Base-by-base conservation (phyloP, 2,113 vertebrate species). In the Corydoras sp. region DNA sequence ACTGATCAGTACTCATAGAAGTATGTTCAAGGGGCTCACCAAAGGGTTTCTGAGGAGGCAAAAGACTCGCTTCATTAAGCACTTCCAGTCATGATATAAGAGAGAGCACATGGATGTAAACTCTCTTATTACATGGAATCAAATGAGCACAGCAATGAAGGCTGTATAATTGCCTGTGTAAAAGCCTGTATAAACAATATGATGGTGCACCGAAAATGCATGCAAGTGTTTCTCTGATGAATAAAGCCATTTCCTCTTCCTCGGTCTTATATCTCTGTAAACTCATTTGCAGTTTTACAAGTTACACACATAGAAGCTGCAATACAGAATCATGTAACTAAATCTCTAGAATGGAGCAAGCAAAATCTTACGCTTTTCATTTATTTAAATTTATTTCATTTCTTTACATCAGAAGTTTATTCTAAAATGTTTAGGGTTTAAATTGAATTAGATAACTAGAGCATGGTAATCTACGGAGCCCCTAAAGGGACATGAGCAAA, bases 141-240 rank as follows among this genome's bases (percentile, higher is more conserved):
- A 66, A 62, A 14, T 43, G n/a, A n/a, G 24, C 29, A 11, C 15
- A 3, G 7, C 13, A 72, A 18, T 51, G 15, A 5, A n/a, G 49
- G 56, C 48, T 2, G 30, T 50, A 54, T 77, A 72, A 80, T 61
- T 58, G 59, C 51, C 55, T 35, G 49, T 15, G 31, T 59, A 65
- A 64, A 65, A 62, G 15, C 65, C 31, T 35, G 58, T 18, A 65
- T 62, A 9, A 55, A 13, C 31, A 55, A 48, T 55, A 18, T 49
- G 48, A 63, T 31, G 24, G 68, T 32, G 14, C 58, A 71, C 54
- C 10, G 53, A 31, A 3, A 30, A 55, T 48, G 30, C 69, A 62
- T 10, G 11, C 30, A n/a, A 13, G 30, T 18, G 53, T 35, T 32
- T 14, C 49, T 64, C 70, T 49, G 55, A 65, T 56, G 31, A 58